A percentile compares a stretch with the other conserved stretches of the same genome.
These are phyloP conservation scores for Lithophane socia DNA, from an alignment of 2,888 invertebrate species.

Conservation along the genomic window DNA sequence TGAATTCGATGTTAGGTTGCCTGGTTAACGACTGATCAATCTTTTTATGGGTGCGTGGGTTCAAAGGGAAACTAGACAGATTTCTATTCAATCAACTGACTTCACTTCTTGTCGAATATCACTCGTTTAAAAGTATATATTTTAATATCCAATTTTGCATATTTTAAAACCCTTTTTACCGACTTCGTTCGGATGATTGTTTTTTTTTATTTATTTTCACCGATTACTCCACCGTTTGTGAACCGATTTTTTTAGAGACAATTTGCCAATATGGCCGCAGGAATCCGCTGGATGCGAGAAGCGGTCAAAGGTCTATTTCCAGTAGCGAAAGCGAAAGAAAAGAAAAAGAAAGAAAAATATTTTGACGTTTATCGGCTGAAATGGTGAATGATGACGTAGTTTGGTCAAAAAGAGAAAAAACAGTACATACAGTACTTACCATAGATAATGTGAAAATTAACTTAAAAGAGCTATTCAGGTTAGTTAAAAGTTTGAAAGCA, in stretches of 20 bases:
- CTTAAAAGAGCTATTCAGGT: background rate
- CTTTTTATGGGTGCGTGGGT: constrained; percentile 56
- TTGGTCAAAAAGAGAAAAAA: background rate
- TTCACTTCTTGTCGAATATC: background rate
- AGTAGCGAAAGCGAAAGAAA: too few species aligned
- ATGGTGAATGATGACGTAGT: background rate
- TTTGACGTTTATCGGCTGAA: too few species aligned
- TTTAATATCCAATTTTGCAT: background rate
- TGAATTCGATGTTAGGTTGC: constrained; percentile 24
- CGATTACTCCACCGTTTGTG: too few species aligned
- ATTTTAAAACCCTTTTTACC: background rate
- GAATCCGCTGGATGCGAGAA: too few species aligned
- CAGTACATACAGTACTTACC: background rate
- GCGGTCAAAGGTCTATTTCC: too few species aligned
- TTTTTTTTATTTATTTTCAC: too few species aligned
- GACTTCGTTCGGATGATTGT: too few species aligned
- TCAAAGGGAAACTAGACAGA: constrained; percentile 8
- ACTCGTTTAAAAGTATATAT: background rate
- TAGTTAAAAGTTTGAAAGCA: background rate
- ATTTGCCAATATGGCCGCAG: too few species aligned
- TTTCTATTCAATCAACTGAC: constrained; percentile 6
- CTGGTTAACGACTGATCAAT: constrained; percentile 43
- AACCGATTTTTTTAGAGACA: too few species aligned
- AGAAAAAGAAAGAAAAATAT: too few species aligned
- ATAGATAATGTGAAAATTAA: background rate